Percentiles rank a stretch among this genome's conserved stretches.
Evolutionary conservation across 1,140 invertebrate species (phyloP).

Genomic region (Zaprionus gabonicus): DNA sequence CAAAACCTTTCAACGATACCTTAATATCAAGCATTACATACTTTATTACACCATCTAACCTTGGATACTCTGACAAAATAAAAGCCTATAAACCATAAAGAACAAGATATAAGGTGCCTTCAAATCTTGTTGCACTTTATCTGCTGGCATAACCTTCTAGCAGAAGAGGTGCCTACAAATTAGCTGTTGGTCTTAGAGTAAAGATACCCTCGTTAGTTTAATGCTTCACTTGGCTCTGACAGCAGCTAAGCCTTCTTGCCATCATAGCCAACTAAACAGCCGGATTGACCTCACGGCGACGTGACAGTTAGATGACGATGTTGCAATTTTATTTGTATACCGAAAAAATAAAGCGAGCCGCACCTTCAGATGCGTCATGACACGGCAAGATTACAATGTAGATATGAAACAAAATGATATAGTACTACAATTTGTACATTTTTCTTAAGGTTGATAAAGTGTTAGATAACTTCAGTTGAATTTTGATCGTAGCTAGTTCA

Average conservation of each 20-base stretch:
- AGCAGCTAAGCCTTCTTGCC: conserved; percentile 22
- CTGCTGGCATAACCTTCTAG: not conserved
- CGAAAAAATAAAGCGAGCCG: conserved; percentile 7
- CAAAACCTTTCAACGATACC: not conserved
- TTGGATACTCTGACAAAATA: not conserved
- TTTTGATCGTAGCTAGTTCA: not conserved
- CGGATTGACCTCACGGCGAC: conserved; percentile 45
- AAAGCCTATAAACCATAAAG: not conserved
- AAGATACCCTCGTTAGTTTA: conserved; percentile 2
- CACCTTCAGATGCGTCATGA: conserved; percentile 36
- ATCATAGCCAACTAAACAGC: conserved; percentile 5
- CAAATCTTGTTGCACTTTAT: not conserved
- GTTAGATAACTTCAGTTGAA: conserved; percentile 2
- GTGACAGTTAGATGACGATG: conserved; percentile 42
- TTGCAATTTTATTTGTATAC: conserved; percentile 32
- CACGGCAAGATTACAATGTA: not conserved
- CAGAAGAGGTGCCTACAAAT: not conserved
- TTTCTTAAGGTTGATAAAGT: not conserved
- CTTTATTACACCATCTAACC: not conserved
- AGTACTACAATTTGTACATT: conserved; percentile 14
- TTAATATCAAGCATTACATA: not conserved
- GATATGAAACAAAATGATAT: conserved; percentile 32
- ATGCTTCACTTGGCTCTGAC: conserved; percentile 6
- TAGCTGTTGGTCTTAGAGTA: not conserved
- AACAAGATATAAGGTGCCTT: not conserved